Base-by-base conservation (phyloP, 2,797 vertebrate species). In the Oreonectes daqikongensis region DNA sequence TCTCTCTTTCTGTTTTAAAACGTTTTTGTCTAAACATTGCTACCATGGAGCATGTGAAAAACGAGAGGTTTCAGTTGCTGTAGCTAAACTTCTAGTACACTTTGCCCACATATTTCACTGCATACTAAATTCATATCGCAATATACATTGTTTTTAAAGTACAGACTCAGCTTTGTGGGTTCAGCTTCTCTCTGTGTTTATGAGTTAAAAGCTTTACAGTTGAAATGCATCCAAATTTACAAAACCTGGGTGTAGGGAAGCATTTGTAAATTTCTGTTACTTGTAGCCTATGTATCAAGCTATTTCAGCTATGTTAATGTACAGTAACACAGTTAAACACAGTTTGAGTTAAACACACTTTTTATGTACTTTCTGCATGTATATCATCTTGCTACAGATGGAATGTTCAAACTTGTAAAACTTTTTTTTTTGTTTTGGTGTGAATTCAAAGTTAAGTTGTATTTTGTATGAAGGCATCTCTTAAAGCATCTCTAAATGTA, bases 161-260 rank as follows among this genome's bases (percentile, higher is more conserved):
- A 59, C 26, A 59, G 55, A 59, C 26, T 59, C 55, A 0, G 9
- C 18, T 32, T 60, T 61, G 59, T 61, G 59, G 30, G 17, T 35
- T 61, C 30, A 61, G 59, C 28, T 57, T 28, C 24, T 57, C 12
- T 60, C 55, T 30, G 26, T 38, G 28, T 61, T 61, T 61, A 35
- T 30, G 15, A 57, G 5, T 5, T 57, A 57, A 57, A 57, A 57
- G 53, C 53, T 15, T 30, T 28, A 30, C 14, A 18, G 26, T 59
- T 59, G 26, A 59, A 59, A 57, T 28, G 24, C 55, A 57, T 57
- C 55, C 55, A 57, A 57, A 30, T 28, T 12, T 55, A 28, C 10
- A 14, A 12, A 14, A 55, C 14, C 26, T 57, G 14, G 55, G 20
- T 57, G 15, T 57, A 6, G 24, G 12, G 8, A 20, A 26, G 22